These are phyloP conservation scores for Sebastes itinus DNA, from an alignment of 2,797 vertebrate genomes.

Conservation along the genomic window DNA sequence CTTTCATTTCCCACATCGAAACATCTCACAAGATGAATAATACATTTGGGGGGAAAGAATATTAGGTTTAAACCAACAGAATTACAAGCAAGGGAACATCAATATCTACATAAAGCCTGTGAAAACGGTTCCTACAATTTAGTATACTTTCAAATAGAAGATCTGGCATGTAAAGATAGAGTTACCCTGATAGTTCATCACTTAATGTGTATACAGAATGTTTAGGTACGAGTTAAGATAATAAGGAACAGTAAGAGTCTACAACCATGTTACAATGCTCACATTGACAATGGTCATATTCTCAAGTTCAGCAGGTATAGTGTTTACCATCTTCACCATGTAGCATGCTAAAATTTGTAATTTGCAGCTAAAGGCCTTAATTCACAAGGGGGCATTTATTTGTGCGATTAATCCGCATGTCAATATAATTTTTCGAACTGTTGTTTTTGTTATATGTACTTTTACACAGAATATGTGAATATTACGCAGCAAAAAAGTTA, in stretches of 20 bases:
- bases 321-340: not conserved
- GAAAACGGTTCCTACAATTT: conserved; percentile 11
- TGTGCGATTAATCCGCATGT: too few relatives aligned
- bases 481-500: too few relatives aligned
- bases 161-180: not conserved
- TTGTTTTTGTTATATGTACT: too few relatives aligned
- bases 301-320: not conserved
- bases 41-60: conserved; percentile 35
- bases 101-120: conserved; percentile 14
- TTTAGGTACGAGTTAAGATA: not conserved
- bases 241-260: not conserved
- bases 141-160: not conserved
- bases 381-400: too few relatives aligned
- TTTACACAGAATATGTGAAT: too few relatives aligned
- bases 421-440: too few relatives aligned
- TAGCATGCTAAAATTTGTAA: not conserved
- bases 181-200: not conserved
- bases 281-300: too few relatives aligned
- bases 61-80: conserved; percentile 55
- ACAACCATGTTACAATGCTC: not conserved
- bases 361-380: not conserved
- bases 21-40: conserved; percentile 63
- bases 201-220: not conserved
- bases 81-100: conserved; percentile 39
- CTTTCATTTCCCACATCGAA: conserved; percentile 69